Conservation (phyloP, 2,113 vertebrate species). For the Holacanthus passer region DNA sequence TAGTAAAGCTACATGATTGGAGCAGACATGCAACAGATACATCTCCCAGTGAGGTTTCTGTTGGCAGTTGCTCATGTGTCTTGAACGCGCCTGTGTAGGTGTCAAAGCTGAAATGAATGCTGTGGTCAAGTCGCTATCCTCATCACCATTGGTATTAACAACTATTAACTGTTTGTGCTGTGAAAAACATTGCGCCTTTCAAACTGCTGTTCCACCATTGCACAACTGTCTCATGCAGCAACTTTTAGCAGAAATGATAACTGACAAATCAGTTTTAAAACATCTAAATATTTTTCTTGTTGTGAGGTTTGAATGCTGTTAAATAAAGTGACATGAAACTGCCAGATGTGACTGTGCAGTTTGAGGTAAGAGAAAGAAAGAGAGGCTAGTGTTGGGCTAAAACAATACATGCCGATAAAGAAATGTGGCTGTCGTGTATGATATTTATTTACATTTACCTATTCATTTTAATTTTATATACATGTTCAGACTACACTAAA, state of each 20-base stretch:
- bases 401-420: conserved; percentile 36
- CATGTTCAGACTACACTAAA: conserved; percentile 68
- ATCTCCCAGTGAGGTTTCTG: background rate
- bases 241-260: conserved; percentile 11
- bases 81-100: conserved; percentile 15
- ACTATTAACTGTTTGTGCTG: background rate
- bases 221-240: conserved; percentile 12
- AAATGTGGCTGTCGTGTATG: conserved; percentile 84
- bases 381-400: conserved; percentile 16
- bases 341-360: conserved; percentile 33
- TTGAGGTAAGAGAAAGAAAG: background rate
- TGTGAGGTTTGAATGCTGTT: conserved; percentile 22
- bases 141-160: conserved; percentile 2
- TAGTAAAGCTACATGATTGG: background rate
- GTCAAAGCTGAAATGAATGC: conserved; percentile 2
- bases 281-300: conserved; percentile 21
- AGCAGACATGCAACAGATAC: background rate
- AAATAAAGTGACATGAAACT: conserved; percentile 32
- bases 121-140: background rate
- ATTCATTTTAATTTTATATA: conserved; percentile 80
- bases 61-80: background rate
- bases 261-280: conserved; percentile 16
- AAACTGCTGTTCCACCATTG: background rate
- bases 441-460: conserved; percentile 86
- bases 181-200: background rate